Percentiles rank a stretch among this genome's conserved stretches.
Evolutionary conservation across 2,888 invertebrate genomes (phyloP).

Genomic region (Chrysotoxum bicinctum): DNA sequence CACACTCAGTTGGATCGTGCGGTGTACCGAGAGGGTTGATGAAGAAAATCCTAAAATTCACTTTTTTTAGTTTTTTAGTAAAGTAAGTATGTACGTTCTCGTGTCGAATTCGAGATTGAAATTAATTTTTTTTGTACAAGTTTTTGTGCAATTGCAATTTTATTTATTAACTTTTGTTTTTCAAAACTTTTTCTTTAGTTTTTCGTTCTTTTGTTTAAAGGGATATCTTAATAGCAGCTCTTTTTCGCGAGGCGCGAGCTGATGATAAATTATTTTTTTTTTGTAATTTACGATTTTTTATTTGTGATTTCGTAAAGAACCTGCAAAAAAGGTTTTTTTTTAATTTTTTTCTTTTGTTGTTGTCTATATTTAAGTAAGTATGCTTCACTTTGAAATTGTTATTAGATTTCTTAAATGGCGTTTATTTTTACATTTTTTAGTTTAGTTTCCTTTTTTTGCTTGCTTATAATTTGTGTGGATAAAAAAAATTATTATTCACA

Average conservation of each 20-base stretch:
- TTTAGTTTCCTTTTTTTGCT: constrained; percentile 38
- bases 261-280: not conserved
- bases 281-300: not conserved
- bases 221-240: constrained; percentile 15
- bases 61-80: not conserved
- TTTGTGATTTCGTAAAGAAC: constrained; percentile 23
- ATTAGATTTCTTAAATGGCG: constrained; percentile 13
- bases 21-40: constrained; percentile 2
- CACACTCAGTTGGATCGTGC: constrained; percentile 28
- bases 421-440: constrained; percentile 27
- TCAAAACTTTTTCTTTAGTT: constrained; percentile 28
- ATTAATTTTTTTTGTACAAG: constrained; percentile 22
- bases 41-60: constrained; percentile 41
- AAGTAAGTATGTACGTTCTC: constrained; percentile 41
- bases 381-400: constrained; percentile 1
- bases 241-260: constrained; percentile 56
- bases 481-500: constrained; percentile 64
- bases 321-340: constrained; percentile 4
- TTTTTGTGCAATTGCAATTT: constrained; percentile 32
- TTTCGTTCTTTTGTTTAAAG: constrained; percentile 59
- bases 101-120: constrained; percentile 32
- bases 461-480: constrained; percentile 45
- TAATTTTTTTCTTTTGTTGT: not conserved
- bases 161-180: constrained; percentile 8
- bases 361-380: not conserved